Conservation (phyloP, 2,113 vertebrate species). For the Corythaeola cristata region DNA sequence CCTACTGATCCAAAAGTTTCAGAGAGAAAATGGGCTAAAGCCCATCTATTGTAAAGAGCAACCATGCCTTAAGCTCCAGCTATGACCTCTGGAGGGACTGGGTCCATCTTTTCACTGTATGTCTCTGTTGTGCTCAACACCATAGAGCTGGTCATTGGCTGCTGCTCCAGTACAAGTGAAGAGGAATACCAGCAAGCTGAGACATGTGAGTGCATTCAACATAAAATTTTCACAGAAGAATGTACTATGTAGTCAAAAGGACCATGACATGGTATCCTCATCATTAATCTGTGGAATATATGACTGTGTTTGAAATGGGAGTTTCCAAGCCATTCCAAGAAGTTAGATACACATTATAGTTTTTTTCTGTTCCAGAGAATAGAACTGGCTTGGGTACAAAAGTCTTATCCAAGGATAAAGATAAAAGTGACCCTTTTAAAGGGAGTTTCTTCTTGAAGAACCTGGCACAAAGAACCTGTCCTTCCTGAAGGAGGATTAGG, state of each 20-base stretch:
- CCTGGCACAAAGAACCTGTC: not conserved
- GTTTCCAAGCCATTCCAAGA: not conserved
- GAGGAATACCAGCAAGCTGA: not conserved
- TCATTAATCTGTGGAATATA: not conserved
- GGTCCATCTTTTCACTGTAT: not conserved
- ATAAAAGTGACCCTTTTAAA: not conserved
- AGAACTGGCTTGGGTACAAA: not conserved
- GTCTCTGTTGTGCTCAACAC: not conserved
- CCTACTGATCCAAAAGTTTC: not conserved
- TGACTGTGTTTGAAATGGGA: not conserved
- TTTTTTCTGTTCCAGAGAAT: not conserved
- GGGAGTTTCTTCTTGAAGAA: not conserved
- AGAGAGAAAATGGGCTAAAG: not conserved
- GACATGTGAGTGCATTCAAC: not conserved
- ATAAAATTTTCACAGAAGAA: not conserved
- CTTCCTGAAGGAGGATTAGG: not conserved
- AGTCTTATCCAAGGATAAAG: not conserved
- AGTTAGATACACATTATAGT: not conserved
- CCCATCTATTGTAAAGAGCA: not conserved
- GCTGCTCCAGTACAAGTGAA: not conserved
- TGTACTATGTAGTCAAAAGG: not conserved
- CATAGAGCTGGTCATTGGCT: not conserved
- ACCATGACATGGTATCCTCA: not conserved
- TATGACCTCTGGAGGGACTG: not conserved
- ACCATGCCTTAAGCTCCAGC: fast-evolving